A percentile compares a stretch with the other conserved stretches of the same genome.
These are phyloP conservation scores for Callipepla californica DNA, from an alignment of 2,113 vertebrate genomes.

Conservation along the genomic window DNA sequence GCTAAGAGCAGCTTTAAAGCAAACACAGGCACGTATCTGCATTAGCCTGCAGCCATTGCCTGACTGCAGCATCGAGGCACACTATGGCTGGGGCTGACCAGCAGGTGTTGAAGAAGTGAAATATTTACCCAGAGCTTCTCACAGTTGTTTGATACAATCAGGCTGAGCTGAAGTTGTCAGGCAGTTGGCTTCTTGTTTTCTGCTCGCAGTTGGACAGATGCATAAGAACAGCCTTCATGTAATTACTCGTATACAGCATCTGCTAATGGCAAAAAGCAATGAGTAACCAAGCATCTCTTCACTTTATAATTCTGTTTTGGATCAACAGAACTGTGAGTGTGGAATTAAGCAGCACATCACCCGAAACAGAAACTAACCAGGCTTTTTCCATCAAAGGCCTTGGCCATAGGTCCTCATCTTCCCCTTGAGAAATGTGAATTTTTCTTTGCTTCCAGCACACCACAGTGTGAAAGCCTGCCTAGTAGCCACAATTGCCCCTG, in stretches of 20 bases:
- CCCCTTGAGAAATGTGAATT: neutral
- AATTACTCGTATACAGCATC: neutral
- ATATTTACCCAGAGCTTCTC: constrained; percentile 25
- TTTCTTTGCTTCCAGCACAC: neutral
- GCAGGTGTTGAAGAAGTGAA: neutral
- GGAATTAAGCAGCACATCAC: neutral
- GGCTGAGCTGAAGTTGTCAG: neutral
- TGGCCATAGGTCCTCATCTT: neutral
- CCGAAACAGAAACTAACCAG: fast-evolving
- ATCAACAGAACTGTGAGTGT: neutral
- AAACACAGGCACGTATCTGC: neutral
- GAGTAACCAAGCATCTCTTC: neutral
- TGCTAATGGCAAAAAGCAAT: neutral
- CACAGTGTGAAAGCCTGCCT: neutral
- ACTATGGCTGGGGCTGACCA: neutral
- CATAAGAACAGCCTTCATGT: neutral
- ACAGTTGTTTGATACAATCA: neutral
- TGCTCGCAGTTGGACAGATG: neutral
- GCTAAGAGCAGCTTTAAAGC: neutral
- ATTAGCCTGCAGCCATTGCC: neutral
- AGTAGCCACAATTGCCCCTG: neutral
- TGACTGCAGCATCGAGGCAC: neutral
- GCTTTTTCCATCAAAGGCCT: neutral
- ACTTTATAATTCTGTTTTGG: neutral
- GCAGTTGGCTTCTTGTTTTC: constrained; percentile 5